Conservation (phyloP, 2,888 invertebrate genomes). For the Andricus curvator region DNA sequence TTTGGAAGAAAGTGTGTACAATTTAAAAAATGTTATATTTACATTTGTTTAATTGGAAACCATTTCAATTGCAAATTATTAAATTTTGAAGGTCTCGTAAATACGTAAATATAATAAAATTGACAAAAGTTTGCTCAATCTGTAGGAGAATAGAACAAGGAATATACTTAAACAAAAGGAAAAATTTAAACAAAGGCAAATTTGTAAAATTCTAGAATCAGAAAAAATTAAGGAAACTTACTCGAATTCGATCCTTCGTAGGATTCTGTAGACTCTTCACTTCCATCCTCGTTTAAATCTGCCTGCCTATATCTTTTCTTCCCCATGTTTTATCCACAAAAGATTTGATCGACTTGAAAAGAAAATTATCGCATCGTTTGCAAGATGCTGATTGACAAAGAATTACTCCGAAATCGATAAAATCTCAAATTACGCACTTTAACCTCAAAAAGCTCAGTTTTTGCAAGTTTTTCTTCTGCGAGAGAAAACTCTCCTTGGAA, state of each 20-base stretch:
- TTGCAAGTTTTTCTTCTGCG: background rate
- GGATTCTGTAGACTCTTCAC: constrained; percentile 84
- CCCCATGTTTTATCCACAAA: background rate
- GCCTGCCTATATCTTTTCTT: constrained; percentile 81
- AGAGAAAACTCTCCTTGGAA: background rate
- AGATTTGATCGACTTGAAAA: background rate
- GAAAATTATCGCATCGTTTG: background rate
- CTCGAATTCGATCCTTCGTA: constrained; percentile 81
- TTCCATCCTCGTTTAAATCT: constrained; percentile 83
- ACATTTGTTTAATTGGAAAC: no score
- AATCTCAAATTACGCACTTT: background rate
- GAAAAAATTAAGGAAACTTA: constrained; percentile 56
- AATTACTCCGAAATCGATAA: background rate
- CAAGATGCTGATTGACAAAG: background rate
- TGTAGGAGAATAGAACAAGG: background rate
- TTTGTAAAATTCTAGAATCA: background rate
- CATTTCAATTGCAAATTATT: no score
- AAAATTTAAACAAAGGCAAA: background rate
- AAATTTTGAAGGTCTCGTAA: no score
- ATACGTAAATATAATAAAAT: background rate
- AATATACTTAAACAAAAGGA: background rate
- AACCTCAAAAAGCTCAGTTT: background rate
- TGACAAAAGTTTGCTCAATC: background rate
- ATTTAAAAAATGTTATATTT: no score
- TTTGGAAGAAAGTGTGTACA: no score